Percentiles rank a stretch among this genome's conserved stretches.
Evolutionary conservation across 2,113 vertebrate species (phyloP).

Genomic region (Scophthalmus maximus): DNA sequence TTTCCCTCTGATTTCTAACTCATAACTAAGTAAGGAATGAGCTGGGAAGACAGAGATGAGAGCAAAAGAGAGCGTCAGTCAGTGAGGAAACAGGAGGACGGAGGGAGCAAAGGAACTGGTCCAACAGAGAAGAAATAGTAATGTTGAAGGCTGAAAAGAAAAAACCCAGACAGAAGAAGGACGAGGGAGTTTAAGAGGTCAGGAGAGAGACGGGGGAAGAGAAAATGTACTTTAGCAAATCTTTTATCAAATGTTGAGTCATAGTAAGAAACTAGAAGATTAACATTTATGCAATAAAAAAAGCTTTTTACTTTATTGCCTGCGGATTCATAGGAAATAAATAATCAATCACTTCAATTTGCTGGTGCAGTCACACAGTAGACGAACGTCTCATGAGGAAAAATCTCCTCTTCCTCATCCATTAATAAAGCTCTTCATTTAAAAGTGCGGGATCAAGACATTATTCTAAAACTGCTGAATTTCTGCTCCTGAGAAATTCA

Average conservation of each 20-base stretch:
- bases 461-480: not conserved
- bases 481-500: not conserved
- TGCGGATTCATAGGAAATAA: not conserved
- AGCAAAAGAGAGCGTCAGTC: conserved; percentile 8
- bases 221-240: not conserved
- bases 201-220: not conserved
- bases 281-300: too few relatives aligned
- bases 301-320: too few relatives aligned
- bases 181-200: not conserved
- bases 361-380: not conserved
- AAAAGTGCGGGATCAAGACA: not conserved
- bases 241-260: too few relatives aligned
- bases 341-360: not conserved
- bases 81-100: not conserved
- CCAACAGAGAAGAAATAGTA: not conserved
- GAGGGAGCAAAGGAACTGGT: conserved; percentile 12
- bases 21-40: not conserved
- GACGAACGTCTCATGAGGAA: too few relatives aligned
- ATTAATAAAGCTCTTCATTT: not conserved
- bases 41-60: conserved; percentile 12
- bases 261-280: too few relatives aligned
- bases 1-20: not conserved
- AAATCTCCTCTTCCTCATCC: not conserved
- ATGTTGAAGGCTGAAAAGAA: too few relatives aligned
- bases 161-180: not conserved